Conservation (phyloP, 2,797 vertebrate genomes). For the Hydrophis major region DNA sequence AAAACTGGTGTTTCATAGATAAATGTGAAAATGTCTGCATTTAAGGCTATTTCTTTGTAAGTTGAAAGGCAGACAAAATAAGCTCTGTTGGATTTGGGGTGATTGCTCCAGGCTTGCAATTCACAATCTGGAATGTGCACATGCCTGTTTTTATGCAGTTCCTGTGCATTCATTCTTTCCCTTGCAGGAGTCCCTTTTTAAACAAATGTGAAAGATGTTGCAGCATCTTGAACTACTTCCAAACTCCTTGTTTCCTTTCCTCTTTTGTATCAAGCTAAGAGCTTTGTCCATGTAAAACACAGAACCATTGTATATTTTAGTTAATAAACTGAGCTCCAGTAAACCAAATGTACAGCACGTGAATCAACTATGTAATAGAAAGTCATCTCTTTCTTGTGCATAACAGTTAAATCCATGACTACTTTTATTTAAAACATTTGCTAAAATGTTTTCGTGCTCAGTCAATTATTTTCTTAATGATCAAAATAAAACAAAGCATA, state of each 20-base stretch:
- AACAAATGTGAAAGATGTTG: neutral
- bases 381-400: neutral
- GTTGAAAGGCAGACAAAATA: neutral
- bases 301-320: neutral
- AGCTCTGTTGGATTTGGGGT: neutral
- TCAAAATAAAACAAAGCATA: neutral
- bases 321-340: neutral
- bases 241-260: neutral
- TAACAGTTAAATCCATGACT: neutral
- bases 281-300: neutral
- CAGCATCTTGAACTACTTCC: neutral
- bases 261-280: neutral
- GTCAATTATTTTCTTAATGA: neutral
- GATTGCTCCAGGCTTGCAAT: neutral
- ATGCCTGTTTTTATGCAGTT: neutral
- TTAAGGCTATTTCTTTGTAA: neutral
- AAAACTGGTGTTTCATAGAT: neutral
- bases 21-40: neutral
- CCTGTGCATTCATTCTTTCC: neutral
- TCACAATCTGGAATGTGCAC: neutral
- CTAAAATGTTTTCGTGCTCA: neutral
- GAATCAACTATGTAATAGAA: neutral
- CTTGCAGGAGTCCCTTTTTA: neutral
- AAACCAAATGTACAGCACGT: neutral
- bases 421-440: neutral